Evolutionary conservation across 2,113 vertebrate genomes (phyloP).

Genomic region (Psittacus erithacus): DNA sequence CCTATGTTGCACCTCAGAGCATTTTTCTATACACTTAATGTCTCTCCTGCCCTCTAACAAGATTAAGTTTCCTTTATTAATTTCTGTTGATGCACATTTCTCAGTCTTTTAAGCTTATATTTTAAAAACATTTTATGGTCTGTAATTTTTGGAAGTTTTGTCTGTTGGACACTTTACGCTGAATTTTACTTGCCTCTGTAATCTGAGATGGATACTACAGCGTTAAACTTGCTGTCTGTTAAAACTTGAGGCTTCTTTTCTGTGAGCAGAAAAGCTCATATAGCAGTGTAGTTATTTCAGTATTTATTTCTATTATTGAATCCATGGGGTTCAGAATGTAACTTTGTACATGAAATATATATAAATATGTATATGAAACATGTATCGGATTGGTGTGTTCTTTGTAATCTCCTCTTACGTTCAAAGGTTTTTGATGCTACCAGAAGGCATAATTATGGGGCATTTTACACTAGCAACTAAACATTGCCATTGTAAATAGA

Average conservation of each 20-base stretch:
- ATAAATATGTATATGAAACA: conserved; percentile 92
- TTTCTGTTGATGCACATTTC: conserved; percentile 78
- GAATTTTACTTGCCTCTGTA: conserved; percentile 82
- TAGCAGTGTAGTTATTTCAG: conserved; percentile 90
- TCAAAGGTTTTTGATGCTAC: neutral
- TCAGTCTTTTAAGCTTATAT: conserved; percentile 78
- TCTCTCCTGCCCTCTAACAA: conserved; percentile 72
- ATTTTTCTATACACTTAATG: conserved; percentile 79
- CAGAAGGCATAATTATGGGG: neutral
- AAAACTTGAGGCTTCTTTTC: conserved; percentile 78
- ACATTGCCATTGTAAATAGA: neutral
- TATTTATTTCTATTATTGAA: conserved; percentile 99
- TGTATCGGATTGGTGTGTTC: conserved; percentile 70
- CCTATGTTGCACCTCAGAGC: conserved; percentile 67
- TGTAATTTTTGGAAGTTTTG: conserved; percentile 77
- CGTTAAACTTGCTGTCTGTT: conserved; percentile 79
- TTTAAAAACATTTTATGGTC: conserved; percentile 84
- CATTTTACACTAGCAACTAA: neutral
- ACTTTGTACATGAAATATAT: conserved; percentile 96
- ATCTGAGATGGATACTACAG: conserved; percentile 76
- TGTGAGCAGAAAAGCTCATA: conserved; percentile 77
- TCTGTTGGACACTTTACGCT: conserved; percentile 78
- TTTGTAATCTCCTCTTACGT: conserved; percentile 36
- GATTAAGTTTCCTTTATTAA: conserved; percentile 75
- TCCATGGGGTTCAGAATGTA: conserved; percentile 97